Conservation (phyloP, 2,888 invertebrate genomes). For the Agriopis marginaria region DNA sequence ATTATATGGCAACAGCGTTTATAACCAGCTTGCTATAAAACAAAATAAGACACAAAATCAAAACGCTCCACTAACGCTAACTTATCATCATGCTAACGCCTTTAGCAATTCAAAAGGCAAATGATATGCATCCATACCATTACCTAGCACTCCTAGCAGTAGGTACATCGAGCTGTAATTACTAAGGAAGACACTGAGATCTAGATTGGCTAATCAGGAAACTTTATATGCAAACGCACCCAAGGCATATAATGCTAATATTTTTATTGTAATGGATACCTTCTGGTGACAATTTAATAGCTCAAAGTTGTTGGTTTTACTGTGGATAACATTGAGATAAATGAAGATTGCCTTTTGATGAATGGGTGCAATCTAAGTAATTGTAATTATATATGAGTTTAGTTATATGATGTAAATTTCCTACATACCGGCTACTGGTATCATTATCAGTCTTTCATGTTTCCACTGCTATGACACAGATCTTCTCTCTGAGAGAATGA, state of each 20-base stretch:
- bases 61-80: neutral
- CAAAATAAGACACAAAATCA: neutral
- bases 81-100: constrained; percentile 14
- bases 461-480: too few relatives aligned
- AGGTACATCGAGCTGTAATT: constrained; percentile 53
- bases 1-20: too few relatives aligned
- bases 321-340: constrained; percentile 7
- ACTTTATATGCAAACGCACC: constrained; percentile 49
- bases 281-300: constrained; percentile 29
- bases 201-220: constrained; percentile 48
- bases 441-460: too few relatives aligned
- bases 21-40: neutral
- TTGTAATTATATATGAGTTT: neutral
- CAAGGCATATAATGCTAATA: constrained; percentile 35
- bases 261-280: constrained; percentile 34
- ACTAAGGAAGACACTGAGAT: constrained; percentile 63
- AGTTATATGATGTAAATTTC: too few relatives aligned
- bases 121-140: constrained; percentile 65
- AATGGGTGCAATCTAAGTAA: neutral
- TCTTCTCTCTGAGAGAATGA: too few relatives aligned
- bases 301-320: constrained; percentile 5
- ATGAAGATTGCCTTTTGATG: constrained; percentile 14
- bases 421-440: too few relatives aligned
- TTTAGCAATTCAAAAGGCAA: constrained; percentile 46
- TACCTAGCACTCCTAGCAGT: constrained; percentile 30